phyloP scores from a whole-genome alignment of 1,140 invertebrate genomes.

The Adelges cooleyi region DNA sequence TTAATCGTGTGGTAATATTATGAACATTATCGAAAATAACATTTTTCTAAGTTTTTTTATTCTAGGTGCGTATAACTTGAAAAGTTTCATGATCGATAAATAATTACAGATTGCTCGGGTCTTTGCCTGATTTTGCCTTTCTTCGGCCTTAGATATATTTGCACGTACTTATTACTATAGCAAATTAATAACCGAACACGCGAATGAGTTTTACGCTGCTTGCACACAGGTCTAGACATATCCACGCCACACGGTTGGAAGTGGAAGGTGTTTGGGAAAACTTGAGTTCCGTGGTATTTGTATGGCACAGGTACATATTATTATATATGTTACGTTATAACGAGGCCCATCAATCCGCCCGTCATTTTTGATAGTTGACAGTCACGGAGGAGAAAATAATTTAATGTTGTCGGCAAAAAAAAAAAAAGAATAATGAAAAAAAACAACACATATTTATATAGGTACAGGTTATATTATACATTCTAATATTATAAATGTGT shows the following conservation, averaged over 20 bases:
- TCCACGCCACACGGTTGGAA: neutral
- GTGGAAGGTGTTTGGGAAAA: neutral
- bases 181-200: neutral
- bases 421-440: too few species aligned
- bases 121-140: too few species aligned
- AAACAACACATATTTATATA: neutral
- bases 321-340: neutral
- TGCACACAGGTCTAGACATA: neutral
- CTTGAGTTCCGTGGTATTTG: neutral
- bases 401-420: neutral
- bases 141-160: too few species aligned
- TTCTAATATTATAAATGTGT: too few species aligned
- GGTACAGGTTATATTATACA: neutral
- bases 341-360: neutral
- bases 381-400: neutral
- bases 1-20: too few species aligned
- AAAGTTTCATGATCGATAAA: too few species aligned
- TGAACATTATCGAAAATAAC: too few species aligned
- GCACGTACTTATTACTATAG: too few species aligned
- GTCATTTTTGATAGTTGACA: neutral
- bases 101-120: too few species aligned
- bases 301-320: too few species aligned
- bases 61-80: too few species aligned
- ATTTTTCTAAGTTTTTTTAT: too few species aligned
- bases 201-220: neutral